Evolutionary conservation across 2,797 vertebrate species (phyloP), one percentile per base, ranked within the genome.

Genomic region (Sebastes elongatus): DNA sequence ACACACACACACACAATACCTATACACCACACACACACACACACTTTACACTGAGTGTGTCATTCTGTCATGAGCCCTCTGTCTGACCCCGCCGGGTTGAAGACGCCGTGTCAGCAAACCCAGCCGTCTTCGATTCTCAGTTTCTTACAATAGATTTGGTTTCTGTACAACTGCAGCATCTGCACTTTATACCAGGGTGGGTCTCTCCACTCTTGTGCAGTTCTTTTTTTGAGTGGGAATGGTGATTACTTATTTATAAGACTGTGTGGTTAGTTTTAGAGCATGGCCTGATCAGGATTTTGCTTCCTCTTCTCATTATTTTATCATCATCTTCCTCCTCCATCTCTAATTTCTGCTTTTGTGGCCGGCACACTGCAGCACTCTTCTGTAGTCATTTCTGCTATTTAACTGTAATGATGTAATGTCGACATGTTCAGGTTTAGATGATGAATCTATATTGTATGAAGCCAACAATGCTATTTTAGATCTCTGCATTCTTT

Each of bases 181-280:
- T 49, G 77, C 81, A 76, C 70, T 80, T 75, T 35, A 81, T 14
- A 2, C 67, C 74, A 49, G 70, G 67, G 46, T 49, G 60, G 42
- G 65, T 68, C 77, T 67, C 35, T 67, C 35, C 71, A 14, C 72
- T 76, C 30, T 6, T 69, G 33, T 42, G 16, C 57, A 25, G 42
- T 68, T 20, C 13, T 65, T 49, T 7, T 74, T 63, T 62, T 76
- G 59, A 84, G 74, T 33, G 20, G 68, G 28, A 55, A 81, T 20
- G 25, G 11, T 56, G 59, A 84, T 93, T 33, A 92, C 20, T 93
- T 91, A 93, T 93, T 93, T 22, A 93, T 90, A 22, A 82, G 76
- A 30, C 71, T 27, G 59, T 75, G 62, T 60, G 76, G 55, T 80
- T 65, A 28, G 64, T 74, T 75, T 80, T 30, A 83, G 72, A 80